Percentiles rank a stretch among this genome's conserved stretches.
Evolutionary conservation across 2,888 invertebrate species (phyloP).

Genomic region (Amaurobius ferox): DNA sequence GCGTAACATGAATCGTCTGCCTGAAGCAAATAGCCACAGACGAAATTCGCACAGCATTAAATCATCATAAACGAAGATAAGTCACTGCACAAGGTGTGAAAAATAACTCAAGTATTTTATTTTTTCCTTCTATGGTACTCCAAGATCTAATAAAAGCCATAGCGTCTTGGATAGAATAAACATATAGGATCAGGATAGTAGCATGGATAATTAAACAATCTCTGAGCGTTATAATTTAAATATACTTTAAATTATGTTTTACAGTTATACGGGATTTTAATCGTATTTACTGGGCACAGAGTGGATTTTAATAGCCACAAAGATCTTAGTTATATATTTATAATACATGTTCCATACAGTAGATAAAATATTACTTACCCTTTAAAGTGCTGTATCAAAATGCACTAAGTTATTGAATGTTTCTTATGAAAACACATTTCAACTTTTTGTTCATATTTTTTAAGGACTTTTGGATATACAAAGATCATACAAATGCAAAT

Average conservation of each 20-base stretch:
- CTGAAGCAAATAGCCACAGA: too few species aligned
- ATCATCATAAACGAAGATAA: too few species aligned
- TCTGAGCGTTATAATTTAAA: background rate
- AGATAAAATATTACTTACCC: background rate
- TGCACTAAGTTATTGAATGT: background rate
- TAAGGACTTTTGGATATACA: too few species aligned
- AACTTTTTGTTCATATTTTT: too few species aligned
- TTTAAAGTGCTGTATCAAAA: background rate
- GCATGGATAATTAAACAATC: slow-evolving; percentile 23
- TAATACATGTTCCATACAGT: background rate
- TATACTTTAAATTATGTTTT: slow-evolving; percentile 36
- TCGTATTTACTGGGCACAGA: background rate
- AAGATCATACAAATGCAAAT: too few species aligned
- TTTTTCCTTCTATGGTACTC: slow-evolving; percentile 24
- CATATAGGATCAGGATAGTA: too few species aligned
- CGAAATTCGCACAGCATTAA: too few species aligned
- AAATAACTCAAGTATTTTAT: slow-evolving; percentile 22
- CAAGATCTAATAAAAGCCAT: background rate
- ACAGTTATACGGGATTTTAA: slow-evolving; percentile 35
- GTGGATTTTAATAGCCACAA: slow-evolving; percentile 40
- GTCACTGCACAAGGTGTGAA: slow-evolving; percentile 38
- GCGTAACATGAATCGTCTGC: too few species aligned
- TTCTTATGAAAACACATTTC: too few species aligned
- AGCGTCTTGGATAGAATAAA: too few species aligned
- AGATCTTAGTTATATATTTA: slow-evolving; percentile 34